Conservation (phyloP, 2,888 invertebrate species). For the Pseudococcus jackbeardsleyi region DNA sequence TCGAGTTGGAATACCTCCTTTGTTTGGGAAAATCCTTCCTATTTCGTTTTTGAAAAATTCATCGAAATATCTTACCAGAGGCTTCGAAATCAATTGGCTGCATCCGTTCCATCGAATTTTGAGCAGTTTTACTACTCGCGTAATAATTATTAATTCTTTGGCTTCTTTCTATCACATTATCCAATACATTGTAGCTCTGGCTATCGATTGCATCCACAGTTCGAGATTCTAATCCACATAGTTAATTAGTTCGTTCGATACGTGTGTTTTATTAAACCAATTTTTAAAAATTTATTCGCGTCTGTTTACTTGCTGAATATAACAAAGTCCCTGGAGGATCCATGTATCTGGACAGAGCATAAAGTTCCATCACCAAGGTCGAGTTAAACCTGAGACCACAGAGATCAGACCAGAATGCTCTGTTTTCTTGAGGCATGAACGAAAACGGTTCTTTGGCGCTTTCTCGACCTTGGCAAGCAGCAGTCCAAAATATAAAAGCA, state of each 20-base stretch:
- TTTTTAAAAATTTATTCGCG: conserved; percentile 36
- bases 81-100: neutral
- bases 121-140: neutral
- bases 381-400: conserved; percentile 81
- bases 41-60: no score
- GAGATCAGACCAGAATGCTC: conserved; percentile 72
- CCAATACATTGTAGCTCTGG: neutral
- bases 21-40: no score
- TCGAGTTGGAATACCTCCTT: no score
- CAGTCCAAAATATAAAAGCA: conserved; percentile 83
- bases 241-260: no score
- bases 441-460: conserved; percentile 19
- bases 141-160: neutral
- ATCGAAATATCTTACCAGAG: neutral
- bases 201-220: neutral
- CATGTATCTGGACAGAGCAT: conserved; percentile 77
- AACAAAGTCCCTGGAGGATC: conserved; percentile 80
- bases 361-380: conserved; percentile 77
- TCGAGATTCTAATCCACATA: neutral
- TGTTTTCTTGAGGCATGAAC: conserved; percentile 16
- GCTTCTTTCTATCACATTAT: neutral
- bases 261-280: no score
- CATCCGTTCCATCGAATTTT: neutral
- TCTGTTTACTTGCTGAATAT: conserved; percentile 77
- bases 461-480: conserved; percentile 73